Evolutionary conservation across 2,888 invertebrate genomes (phyloP), one percentile per base, ranked within the genome.

Genomic region (Aphrophora alni): DNA sequence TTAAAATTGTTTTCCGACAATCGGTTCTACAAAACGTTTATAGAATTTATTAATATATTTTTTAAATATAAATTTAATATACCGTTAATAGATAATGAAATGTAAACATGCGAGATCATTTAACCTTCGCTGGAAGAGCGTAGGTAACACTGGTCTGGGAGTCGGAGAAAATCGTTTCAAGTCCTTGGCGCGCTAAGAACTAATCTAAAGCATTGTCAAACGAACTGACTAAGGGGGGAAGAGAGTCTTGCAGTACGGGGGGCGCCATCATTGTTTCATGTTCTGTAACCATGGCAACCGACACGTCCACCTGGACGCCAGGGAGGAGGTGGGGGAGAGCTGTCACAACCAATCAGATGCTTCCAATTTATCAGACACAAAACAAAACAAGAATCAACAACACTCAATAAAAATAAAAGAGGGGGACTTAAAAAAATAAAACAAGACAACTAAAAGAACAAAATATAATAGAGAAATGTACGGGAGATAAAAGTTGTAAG

Each of bases 241-340:
- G 21, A 59, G 59, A 59, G 21, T 59, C 59, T 59, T 59, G 59
- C 21, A 59, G 59, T 21, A 59, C 59, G 59, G 59, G 59, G 59
- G 59, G 59, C 59, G 59, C 59, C 59, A 59, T 59, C 59, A 59
- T 59, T 59, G 59, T 59, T 59, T 59, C 59, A 59, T 59, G 59
- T 59, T 59, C 59, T 59, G 59, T 59, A 59, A 21, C 59, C 59
- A 59, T 59, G 59, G 59, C 59, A 59, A 59, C 59, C 59, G 59
- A 59, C 59, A 59, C 59, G 59, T 59, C 59, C 59, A 59, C 59
- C 59, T 59, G 59, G 59, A 59, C 59, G 59, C 59, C 21, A 21
- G 59, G 1, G 59, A 59, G 59, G 59, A 59, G 59, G 59, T 59
- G 59, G 59, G 59, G 59, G 59, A 59, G 59, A 59, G 59, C 59